phyloP scores from a whole-genome alignment of 2,113 vertebrate species.

The Saccopteryx bilineata region DNA sequence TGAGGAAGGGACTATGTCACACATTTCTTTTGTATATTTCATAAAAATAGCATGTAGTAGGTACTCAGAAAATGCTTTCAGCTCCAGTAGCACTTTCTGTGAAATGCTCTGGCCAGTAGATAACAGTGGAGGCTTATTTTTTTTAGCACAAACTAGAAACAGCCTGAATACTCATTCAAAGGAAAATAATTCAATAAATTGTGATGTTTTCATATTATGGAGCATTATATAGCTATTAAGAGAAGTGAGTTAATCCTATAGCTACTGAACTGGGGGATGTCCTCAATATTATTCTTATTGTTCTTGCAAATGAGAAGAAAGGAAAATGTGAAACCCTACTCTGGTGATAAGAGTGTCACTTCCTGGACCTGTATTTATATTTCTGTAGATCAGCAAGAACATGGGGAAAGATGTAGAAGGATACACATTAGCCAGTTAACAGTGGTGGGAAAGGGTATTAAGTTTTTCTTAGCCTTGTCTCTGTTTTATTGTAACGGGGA shows the following conservation, averaged over 20 bases:
- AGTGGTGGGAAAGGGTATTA: background rate
- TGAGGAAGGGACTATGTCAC: constrained; percentile 28
- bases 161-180: background rate
- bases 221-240: background rate
- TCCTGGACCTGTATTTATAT: background rate
- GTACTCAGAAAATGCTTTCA: background rate
- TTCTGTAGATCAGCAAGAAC: background rate
- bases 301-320: background rate
- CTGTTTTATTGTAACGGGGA: background rate
- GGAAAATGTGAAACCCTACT: background rate
- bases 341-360: background rate
- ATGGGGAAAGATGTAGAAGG: background rate
- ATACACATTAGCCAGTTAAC: background rate
- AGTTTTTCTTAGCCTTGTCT: background rate
- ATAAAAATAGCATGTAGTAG: constrained; percentile 8
- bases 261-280: background rate
- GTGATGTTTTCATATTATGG: background rate
- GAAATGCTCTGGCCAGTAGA: background rate
- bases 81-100: background rate
- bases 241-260: background rate
- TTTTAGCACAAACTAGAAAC: background rate
- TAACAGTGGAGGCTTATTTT: background rate
- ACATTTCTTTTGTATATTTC: constrained; percentile 44
- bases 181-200: background rate
- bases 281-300: background rate